Percentiles rank a stretch among this genome's conserved stretches.
These are phyloP conservation scores for Brenthis hecate DNA, from an alignment of 2,888 invertebrate species.

Conservation along the genomic window DNA sequence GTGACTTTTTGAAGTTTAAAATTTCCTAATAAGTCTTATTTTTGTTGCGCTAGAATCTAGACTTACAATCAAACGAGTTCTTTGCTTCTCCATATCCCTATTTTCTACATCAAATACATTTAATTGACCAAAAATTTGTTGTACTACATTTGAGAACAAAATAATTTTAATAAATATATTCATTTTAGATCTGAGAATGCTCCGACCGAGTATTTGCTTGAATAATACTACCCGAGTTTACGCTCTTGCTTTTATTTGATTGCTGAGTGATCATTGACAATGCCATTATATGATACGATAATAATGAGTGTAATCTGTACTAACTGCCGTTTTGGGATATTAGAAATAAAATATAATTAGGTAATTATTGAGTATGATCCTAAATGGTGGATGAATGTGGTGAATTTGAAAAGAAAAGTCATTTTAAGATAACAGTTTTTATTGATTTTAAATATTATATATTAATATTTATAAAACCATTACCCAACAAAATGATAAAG, in stretches of 20 bases:
- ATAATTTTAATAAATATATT: neutral
- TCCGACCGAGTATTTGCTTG: neutral
- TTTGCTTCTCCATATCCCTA: neutral
- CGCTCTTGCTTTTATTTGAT: conserved; percentile 4
- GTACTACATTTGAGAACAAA: neutral
- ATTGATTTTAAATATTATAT: neutral
- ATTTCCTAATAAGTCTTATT: neutral
- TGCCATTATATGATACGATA: conserved; percentile 2
- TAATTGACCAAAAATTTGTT: neutral
- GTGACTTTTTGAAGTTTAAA: neutral
- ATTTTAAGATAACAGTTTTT: neutral
- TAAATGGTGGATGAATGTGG: neutral
- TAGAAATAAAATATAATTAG: conserved; percentile 5
- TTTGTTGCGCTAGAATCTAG: neutral
- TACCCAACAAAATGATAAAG: too few relatives aligned
- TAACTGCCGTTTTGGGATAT: neutral
- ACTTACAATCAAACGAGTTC: conserved; percentile 10
- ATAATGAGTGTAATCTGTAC: conserved; percentile 2
- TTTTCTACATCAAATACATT: conserved; percentile 7
- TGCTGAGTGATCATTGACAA: neutral
- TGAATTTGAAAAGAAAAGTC: neutral
- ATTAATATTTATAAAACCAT: neutral
- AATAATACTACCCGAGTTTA: neutral
- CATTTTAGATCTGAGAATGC: neutral
- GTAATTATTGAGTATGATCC: neutral